Conservation (phyloP, 2,113 vertebrate species). For the Melanerpes aurifrons region DNA sequence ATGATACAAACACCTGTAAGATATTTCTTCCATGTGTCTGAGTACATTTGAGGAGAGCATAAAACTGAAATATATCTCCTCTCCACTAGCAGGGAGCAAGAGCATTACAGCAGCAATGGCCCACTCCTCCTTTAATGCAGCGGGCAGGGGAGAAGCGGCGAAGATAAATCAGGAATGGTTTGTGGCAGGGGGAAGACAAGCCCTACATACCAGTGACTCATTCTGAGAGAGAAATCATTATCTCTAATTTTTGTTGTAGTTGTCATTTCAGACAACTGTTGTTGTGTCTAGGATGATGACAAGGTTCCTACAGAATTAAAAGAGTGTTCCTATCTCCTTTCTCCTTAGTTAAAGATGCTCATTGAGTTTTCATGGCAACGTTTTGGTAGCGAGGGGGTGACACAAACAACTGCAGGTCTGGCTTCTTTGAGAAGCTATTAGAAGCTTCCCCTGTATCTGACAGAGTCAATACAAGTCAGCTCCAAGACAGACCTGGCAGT, state of each 20-base stretch:
- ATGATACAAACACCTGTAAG: conserved; percentile 43
- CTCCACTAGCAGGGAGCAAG: not conserved
- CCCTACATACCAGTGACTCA: conserved; percentile 6
- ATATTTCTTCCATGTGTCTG: conserved; percentile 15
- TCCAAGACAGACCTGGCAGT: not conserved
- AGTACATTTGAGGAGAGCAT: conserved; percentile 26
- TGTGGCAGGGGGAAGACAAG: not conserved
- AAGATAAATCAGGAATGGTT: conserved; percentile 5
- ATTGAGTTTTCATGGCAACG: not conserved
- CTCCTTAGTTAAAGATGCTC: not conserved
- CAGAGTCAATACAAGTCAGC: not conserved
- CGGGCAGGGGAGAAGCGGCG: not conserved
- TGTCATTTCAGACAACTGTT: conserved; percentile 23
- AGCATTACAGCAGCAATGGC: conserved; percentile 4
- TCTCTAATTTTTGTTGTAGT: conserved; percentile 1
- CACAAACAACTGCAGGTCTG: not conserved
- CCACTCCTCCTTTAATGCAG: not conserved
- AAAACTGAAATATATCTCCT: conserved; percentile 48
- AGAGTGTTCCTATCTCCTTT: not conserved
- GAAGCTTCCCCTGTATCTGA: not conserved
- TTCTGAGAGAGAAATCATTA: conserved; percentile 7
- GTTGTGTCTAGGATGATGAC: conserved; percentile 1
- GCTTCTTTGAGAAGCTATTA: not conserved
- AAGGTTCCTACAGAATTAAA: conserved; percentile 4
- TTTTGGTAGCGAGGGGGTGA: not conserved